Conservation (phyloP, 2,113 vertebrate genomes). For the Corythoichthys intestinalis region DNA sequence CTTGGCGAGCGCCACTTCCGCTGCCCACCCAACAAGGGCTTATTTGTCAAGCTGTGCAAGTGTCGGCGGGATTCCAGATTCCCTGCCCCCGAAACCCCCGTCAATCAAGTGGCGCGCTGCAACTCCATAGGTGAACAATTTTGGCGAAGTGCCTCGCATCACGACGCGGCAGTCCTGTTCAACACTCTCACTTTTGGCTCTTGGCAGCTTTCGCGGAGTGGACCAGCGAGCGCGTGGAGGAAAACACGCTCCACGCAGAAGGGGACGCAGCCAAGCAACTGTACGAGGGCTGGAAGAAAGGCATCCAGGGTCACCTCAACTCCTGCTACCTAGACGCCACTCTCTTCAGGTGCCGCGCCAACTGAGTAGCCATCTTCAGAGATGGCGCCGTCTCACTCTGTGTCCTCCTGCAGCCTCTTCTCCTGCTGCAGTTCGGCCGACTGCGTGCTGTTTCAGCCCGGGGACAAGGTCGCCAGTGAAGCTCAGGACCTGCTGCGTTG, state of each 20-base stretch:
- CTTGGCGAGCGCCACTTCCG: constrained; percentile 73
- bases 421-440: constrained; percentile 80
- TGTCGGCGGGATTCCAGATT: constrained; percentile 81
- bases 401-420: constrained; percentile 70
- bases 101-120: constrained; percentile 79
- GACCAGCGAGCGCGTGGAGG: constrained; percentile 75
- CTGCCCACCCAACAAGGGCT: constrained; percentile 75
- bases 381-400: not conserved
- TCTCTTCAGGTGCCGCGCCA: constrained; percentile 63
- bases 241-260: constrained; percentile 66
- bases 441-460: constrained; percentile 72
- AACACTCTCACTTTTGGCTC: not conserved
- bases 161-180: too few species aligned
- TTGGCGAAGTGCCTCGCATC: too few species aligned
- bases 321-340: constrained; percentile 83
- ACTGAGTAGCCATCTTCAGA: not conserved
- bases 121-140: constrained; percentile 75
- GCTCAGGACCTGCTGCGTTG: constrained; percentile 80
- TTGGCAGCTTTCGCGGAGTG: constrained; percentile 76
- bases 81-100: constrained; percentile 63
- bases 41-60: constrained; percentile 76
- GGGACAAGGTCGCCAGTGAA: constrained; percentile 41
- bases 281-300: constrained; percentile 77
- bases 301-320: constrained; percentile 83
- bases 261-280: constrained; percentile 62